Base-by-base conservation (phyloP, 2,113 vertebrate species). In the Oplegnathus fasciatus region DNA sequence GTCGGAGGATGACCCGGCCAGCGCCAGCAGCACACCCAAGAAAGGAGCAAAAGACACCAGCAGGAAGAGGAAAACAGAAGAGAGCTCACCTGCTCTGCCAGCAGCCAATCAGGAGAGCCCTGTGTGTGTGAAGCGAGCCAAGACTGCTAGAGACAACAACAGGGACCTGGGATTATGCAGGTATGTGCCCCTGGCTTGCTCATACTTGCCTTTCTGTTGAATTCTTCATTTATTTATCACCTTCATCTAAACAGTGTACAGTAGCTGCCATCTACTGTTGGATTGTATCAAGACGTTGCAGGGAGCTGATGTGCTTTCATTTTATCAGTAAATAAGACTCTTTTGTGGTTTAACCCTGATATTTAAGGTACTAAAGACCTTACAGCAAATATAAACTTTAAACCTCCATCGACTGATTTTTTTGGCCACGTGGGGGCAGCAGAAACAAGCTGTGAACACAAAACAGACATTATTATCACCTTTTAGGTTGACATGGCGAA, bases 151-250 rank as follows among this genome's bases (percentile, higher is more conserved):
- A 96, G 98, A 99, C 93, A 98, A 99, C 84, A 96, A 96, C 90
- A 96, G 97, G 91, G 98, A 99, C 92, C 93, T 99, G 88, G 94
- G 97, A 87, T 86, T 98, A 68, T 99, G 98, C 98, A 98, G 98
- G 98, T 99, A 84, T 68, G 65, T 20, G 26, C 24, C 2, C 2
- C 20, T 24, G 28, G 34, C 73, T 2, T 85, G 86, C 58, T 84
- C 46, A 22, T 10, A 62, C 88, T 79, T 73, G 86, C 86, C 52
- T 60, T 14, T 67, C 42, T 86, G 14, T 78, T 66, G 34, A 71
- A 76, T 75, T 44, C 24, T 60, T 57, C 37, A 61, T 62, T 42
- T 64, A 9, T 75, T 34, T 42, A 44, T 46, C 52, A 24, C 26
- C 50, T 4, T 62, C 15, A 24, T 80, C 7, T 17, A 15, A 72